Conservation (phyloP, 2,888 invertebrate species). For the Aporophyla lueneburgensis region DNA sequence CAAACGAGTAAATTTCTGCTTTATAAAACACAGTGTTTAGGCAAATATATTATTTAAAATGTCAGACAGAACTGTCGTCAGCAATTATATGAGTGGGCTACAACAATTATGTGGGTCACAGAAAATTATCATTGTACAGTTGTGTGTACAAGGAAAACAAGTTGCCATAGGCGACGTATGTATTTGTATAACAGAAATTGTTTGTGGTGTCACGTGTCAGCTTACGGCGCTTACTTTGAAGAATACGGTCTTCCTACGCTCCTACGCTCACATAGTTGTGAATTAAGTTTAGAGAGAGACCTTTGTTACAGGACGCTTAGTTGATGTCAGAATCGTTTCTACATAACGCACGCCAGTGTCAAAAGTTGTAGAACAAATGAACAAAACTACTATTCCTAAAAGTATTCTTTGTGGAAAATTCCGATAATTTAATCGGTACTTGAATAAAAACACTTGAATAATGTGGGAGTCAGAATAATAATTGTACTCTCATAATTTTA, state of each 20-base stretch:
- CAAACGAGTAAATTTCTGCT: too few relatives aligned
- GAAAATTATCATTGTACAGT: neutral
- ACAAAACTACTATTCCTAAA: too few relatives aligned
- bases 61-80: neutral
- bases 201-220: conserved; percentile 30
- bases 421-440: neutral
- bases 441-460: neutral
- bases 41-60: neutral
- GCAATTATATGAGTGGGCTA: too few relatives aligned
- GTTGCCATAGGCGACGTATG: neutral
- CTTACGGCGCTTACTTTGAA: conserved; percentile 27
- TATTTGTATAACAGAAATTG: neutral
- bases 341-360: neutral
- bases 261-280: neutral
- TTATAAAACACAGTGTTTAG: neutral
- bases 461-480: neutral
- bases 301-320: conserved; percentile 11
- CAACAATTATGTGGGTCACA: neutral
- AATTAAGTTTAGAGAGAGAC: neutral
- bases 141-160: neutral
- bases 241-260: conserved; percentile 7
- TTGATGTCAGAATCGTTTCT: neutral
- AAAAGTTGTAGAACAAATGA: too few relatives aligned
- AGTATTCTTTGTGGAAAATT: too few relatives aligned
- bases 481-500: neutral